A percentile compares a stretch with the other conserved stretches of the same genome.
phyloP scores from a whole-genome alignment of 2,797 vertebrate genomes.

The Corythornis leucogaster region DNA sequence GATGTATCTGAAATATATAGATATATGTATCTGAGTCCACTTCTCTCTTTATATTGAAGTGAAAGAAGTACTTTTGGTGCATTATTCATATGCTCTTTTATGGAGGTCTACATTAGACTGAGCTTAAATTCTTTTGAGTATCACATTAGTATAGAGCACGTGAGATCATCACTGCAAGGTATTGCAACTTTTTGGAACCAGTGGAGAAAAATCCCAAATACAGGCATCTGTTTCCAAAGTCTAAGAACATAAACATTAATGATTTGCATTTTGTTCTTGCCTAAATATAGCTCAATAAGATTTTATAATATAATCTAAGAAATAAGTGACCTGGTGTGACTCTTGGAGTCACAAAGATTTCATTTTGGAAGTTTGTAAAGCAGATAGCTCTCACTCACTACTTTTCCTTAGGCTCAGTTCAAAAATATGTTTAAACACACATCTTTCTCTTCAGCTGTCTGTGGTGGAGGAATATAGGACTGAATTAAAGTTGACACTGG shows the following conservation, averaged over 20 bases:
- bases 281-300: neutral
- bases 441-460: neutral
- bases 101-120: neutral
- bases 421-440: neutral
- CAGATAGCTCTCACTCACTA: neutral
- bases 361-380: neutral
- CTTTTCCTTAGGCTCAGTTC: neutral
- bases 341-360: neutral
- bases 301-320: neutral
- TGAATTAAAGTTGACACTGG: neutral
- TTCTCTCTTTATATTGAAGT: neutral
- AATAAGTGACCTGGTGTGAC: neutral
- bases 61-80: neutral
- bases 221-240: neutral
- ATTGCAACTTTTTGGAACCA: neutral
- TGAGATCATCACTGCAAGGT: neutral
- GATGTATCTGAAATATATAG: neutral
- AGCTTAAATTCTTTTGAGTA: neutral
- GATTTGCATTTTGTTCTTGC: neutral
- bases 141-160: neutral
- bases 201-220: neutral
- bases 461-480: neutral
- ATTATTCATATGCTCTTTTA: neutral
- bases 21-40: neutral
- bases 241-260: neutral